Base-by-base conservation (phyloP, 1,140 invertebrate species). In the Orussus abietinus region DNA sequence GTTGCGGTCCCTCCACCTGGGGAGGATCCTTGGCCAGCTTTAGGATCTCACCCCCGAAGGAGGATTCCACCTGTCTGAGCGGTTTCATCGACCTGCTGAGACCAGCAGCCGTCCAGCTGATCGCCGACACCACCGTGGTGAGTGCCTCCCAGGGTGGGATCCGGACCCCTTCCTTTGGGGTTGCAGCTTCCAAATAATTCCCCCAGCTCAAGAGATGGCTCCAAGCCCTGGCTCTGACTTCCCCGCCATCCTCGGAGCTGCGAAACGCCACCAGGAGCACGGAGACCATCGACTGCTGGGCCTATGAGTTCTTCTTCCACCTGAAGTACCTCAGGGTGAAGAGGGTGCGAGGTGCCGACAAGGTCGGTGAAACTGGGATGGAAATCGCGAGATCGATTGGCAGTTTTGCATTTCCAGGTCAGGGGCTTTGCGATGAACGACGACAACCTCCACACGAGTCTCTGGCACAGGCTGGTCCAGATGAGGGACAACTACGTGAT, bases 211-310 rank as follows among this genome's bases (percentile, higher is more conserved):
- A 69, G 45, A 52, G 58, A 37, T 69, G 66, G 66, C 43, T 69
- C 4, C 62, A 66, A 49, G 48, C 56, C 3, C 19, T 59, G 0
- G 39, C 55, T 9, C 17, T 59, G 1, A 36, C 30, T 9, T 34
- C 45, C 3, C 28, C 37, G 3, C 38, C 48, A 1, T 55, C 63
- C 12, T 11, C 35, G 5, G 37, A 45, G 38, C 51, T 65, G 6
- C 22, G 47, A 0, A 64, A 64, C 38, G 61, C 61, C 0, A 59
- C 43, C 19, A 52, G 55, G 5, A 62, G 43, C 5, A 63, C 49
- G 4, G 62, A 69, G 41, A 66, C 51, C 11, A 66, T 69, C 26
- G 66, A 69, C 35, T 58, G 61, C 29, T 69, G 66, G 66, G 64
- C 56, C 7, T 69, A 69, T 45, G 66, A 69, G 46, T 36, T 66